These are phyloP conservation scores for Platorchestia sp. DNA, from an alignment of 1,140 invertebrate genomes.

Conservation along the genomic window DNA sequence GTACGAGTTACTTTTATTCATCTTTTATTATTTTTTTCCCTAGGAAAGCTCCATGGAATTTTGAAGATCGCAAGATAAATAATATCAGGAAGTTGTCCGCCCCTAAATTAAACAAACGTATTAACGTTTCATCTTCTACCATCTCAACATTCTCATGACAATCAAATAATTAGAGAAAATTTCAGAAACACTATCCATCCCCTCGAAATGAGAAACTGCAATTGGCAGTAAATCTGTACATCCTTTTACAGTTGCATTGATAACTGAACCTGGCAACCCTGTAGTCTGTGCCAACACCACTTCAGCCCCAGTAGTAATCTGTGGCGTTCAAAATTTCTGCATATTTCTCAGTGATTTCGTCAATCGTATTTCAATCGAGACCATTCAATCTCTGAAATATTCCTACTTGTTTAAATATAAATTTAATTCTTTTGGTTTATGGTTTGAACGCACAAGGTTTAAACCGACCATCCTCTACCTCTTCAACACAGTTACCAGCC, in stretches of 20 bases:
- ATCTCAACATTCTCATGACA: too few relatives aligned
- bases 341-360: neutral
- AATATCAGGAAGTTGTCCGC: too few relatives aligned
- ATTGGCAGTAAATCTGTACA: too few relatives aligned
- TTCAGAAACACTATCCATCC: neutral
- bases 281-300: neutral
- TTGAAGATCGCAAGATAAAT: neutral
- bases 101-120: too few relatives aligned
- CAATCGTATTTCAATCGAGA: neutral
- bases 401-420: neutral
- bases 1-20: neutral
- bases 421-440: neutral
- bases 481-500: neutral
- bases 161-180: neutral
- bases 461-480: too few relatives aligned
- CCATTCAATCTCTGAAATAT: neutral
- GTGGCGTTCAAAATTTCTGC: neutral
- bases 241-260: too few relatives aligned
- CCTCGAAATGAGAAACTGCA: too few relatives aligned
- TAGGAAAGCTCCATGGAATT: too few relatives aligned
- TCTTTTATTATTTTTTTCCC: neutral
- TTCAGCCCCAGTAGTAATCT: neutral
- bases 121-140: neutral
- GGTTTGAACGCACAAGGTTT: too few relatives aligned
- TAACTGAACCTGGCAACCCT: neutral